phyloP scores from a whole-genome alignment of 2,113 vertebrate species.

The Coptodon bakossiorum region DNA sequence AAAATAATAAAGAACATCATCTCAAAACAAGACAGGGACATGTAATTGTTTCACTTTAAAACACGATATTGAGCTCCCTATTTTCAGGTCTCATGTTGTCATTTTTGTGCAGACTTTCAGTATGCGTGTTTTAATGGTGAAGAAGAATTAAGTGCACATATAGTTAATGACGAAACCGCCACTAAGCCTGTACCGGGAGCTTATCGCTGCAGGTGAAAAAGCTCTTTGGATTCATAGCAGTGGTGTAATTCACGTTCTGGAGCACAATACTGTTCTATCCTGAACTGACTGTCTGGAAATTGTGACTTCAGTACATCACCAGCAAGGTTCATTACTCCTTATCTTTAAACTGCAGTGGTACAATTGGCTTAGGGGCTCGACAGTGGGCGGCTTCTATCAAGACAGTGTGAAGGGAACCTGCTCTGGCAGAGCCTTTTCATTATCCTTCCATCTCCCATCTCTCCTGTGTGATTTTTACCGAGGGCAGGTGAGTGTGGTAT shows the following conservation, averaged over 20 bases:
- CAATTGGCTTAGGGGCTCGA: neutral
- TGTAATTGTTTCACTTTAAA: neutral
- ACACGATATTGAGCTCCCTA: neutral
- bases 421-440: neutral
- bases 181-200: neutral
- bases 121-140: neutral
- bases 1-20: neutral
- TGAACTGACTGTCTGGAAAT: neutral
- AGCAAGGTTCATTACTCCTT: slow-evolving; percentile 17
- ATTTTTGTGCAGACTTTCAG: neutral
- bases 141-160: neutral
- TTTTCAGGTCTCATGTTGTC: neutral
- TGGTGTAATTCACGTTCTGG: neutral
- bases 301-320: neutral
- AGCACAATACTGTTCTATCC: neutral
- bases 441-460: slow-evolving; percentile 19
- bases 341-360: slow-evolving; percentile 8
- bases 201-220: slow-evolving; percentile 9
- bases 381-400: neutral
- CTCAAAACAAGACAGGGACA: neutral
- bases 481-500: slow-evolving; percentile 18
- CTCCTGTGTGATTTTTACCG: slow-evolving; percentile 1
- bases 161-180: neutral
- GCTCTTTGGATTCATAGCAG: neutral
- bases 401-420: neutral